Conservation (phyloP, 1,140 invertebrate genomes). For the Nymphalis io region DNA sequence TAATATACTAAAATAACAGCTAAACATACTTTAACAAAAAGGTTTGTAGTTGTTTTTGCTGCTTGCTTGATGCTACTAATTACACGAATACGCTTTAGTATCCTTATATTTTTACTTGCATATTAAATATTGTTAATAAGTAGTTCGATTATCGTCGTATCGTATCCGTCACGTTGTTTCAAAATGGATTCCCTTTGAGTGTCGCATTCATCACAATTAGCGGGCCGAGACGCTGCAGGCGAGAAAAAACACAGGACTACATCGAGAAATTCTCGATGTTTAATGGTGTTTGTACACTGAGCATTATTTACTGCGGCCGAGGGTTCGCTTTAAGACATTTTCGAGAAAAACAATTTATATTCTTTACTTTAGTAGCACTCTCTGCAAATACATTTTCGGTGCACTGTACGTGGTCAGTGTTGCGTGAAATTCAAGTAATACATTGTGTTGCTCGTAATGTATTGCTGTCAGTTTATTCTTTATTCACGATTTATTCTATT, state of each 20-base stretch:
- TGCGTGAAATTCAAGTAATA: conserved; percentile 21
- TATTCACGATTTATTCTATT: background rate
- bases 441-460: conserved; percentile 16
- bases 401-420: conserved; percentile 14
- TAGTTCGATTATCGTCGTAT: conserved; percentile 15
- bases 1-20: too few relatives aligned
- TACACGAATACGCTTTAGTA: too few relatives aligned
- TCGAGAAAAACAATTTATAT: conserved; percentile 37
- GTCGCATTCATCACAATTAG: conserved; percentile 51
- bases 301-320: conserved; percentile 42
- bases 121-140: too few relatives aligned
- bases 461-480: conserved; percentile 10
- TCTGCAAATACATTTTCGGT: background rate
- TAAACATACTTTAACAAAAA: too few relatives aligned
- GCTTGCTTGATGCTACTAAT: too few relatives aligned
- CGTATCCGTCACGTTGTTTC: conserved; percentile 21
- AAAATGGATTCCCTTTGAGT: conserved; percentile 28
- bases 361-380: conserved; percentile 20
- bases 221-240: conserved; percentile 41
- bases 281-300: conserved; percentile 49
- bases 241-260: conserved; percentile 48
- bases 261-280: conserved; percentile 40
- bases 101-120: too few relatives aligned
- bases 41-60: too few relatives aligned
- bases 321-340: conserved; percentile 25